Evolutionary conservation across 2,797 vertebrate genomes (phyloP).

Genomic region (Poliocrania exsul): DNA sequence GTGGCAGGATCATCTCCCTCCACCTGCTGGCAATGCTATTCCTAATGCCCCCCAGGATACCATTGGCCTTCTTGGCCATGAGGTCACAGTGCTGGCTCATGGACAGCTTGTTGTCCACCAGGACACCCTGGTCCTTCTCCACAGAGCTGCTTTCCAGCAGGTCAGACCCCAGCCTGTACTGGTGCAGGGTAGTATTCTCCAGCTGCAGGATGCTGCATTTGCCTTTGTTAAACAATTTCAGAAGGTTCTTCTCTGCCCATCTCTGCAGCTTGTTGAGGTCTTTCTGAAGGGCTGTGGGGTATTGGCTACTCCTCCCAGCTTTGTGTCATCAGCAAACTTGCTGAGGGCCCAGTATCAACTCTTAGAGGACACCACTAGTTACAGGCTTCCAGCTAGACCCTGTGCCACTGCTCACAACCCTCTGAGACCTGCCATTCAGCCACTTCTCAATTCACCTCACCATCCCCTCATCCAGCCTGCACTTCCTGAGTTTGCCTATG

Average conservation of each 20-base stretch:
- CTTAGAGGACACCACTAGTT: neutral
- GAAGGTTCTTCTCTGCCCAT: neutral
- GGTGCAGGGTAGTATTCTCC: neutral
- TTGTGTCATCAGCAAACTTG: neutral
- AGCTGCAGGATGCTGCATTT: neutral
- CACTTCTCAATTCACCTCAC: neutral
- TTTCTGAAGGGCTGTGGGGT: neutral
- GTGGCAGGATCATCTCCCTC: neutral
- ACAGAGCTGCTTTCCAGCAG: neutral
- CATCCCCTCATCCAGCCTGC: neutral
- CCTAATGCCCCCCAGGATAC: neutral
- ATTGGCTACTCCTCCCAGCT: neutral
- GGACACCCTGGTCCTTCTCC: neutral
- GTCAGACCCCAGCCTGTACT: neutral
- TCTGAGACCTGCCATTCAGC: neutral
- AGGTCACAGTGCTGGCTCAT: neutral
- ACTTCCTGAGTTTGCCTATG: neutral
- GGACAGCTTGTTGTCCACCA: neutral
- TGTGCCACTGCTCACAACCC: neutral
- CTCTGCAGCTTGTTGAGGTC: neutral
- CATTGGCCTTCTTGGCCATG: neutral
- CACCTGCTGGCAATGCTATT: neutral
- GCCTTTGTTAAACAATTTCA: neutral
- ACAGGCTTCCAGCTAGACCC: neutral
- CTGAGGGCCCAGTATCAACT: neutral